Conservation (phyloP, 2,888 invertebrate species). For the Napeogenes inachia region DNA sequence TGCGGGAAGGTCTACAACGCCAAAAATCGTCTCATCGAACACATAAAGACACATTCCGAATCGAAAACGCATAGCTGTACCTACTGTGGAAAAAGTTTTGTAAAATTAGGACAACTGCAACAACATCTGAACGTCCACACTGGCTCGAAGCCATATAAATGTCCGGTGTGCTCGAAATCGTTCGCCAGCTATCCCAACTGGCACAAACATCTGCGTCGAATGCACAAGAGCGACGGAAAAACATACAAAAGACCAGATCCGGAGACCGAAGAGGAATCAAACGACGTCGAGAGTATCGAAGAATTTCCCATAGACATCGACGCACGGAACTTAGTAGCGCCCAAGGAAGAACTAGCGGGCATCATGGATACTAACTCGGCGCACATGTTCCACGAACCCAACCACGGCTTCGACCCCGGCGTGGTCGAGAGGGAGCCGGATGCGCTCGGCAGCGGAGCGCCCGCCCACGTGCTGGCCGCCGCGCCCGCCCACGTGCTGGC, state of each 20-base stretch:
- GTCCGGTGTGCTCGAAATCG: constrained; percentile 73
- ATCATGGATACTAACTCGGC: neutral
- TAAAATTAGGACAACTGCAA: constrained; percentile 44
- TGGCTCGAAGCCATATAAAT: constrained; percentile 73
- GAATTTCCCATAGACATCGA: constrained; percentile 11
- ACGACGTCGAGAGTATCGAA: constrained; percentile 11
- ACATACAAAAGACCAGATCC: constrained; percentile 26
- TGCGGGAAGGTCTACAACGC: constrained; percentile 76
- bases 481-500: constrained; percentile 39
- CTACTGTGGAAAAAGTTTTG: constrained; percentile 71
- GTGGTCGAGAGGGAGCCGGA: constrained; percentile 42
- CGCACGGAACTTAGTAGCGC: neutral
- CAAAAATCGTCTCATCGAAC: constrained; percentile 50
- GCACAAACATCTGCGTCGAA: constrained; percentile 71
- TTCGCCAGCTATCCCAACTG: constrained; percentile 78
- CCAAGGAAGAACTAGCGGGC: constrained; percentile 8
- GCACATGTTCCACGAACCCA: constrained; percentile 13
- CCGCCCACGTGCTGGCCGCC: constrained; percentile 13
- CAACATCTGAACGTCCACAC: constrained; percentile 79
- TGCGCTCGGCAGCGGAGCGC: constrained; percentile 32
- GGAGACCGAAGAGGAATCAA: constrained; percentile 14
- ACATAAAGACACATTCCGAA: constrained; percentile 57
- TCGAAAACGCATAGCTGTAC: constrained; percentile 69
- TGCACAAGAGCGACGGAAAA: constrained; percentile 49
- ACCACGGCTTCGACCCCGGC: constrained; percentile 38